Percentiles rank a stretch among this genome's conserved stretches.
These are phyloP conservation scores for Branchellion lobata DNA, from an alignment of 2,888 invertebrate species.

Conservation along the genomic window DNA sequence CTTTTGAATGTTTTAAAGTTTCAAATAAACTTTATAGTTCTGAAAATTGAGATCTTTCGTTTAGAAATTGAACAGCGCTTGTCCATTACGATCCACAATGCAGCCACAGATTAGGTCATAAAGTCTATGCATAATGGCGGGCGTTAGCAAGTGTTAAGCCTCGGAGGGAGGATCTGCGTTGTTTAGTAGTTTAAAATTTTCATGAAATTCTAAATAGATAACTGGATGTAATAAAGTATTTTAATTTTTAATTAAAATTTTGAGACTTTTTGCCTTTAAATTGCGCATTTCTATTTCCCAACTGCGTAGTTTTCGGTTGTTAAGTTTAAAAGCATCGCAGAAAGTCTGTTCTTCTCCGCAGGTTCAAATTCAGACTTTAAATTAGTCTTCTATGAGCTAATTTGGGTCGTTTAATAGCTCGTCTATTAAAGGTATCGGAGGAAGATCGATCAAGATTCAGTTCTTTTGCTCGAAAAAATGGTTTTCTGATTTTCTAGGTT, in stretches of 20 bases:
- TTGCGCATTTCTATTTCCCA: conserved; percentile 4
- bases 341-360: neutral
- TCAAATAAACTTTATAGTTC: too few species aligned
- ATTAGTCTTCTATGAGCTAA: too few species aligned
- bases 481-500: too few species aligned
- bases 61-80: too few species aligned
- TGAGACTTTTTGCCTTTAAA: neutral
- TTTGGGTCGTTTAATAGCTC: too few species aligned
- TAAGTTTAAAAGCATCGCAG: neutral
- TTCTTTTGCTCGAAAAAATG: too few species aligned
- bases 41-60: too few species aligned
- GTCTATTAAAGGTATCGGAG: too few species aligned
- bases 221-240: neutral
- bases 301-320: conserved; percentile 10
- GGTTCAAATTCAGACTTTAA: neutral
- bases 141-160: conserved; percentile 23
- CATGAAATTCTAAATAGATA: neutral
- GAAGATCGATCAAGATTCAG: too few species aligned
- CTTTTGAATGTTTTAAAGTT: too few species aligned
- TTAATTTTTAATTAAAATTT: neutral
- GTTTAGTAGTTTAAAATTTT: neutral
- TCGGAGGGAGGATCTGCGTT: conserved; percentile 9
- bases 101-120: too few species aligned
- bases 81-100: too few species aligned
- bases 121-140: conserved; percentile 36